Conservation (phyloP, 2,113 vertebrate species). For the Semnornis frantzii region DNA sequence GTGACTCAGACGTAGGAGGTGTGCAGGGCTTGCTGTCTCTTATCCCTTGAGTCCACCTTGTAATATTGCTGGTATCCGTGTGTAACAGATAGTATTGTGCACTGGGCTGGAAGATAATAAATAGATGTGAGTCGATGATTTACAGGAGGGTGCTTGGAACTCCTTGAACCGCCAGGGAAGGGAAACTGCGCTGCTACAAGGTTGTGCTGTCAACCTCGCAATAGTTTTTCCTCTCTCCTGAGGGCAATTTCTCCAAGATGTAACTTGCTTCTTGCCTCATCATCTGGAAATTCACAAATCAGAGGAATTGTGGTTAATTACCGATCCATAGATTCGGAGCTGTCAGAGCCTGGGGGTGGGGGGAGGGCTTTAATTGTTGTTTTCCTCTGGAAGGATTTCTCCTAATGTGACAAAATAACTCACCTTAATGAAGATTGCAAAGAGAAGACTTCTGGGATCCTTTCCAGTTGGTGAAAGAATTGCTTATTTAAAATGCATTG, state of each 20-base stretch:
- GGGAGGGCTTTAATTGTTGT: conserved; percentile 56
- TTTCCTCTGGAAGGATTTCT: conserved; percentile 59
- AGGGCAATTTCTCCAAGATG: conserved; percentile 71
- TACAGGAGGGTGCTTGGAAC: conserved; percentile 78
- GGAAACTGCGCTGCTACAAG: conserved; percentile 55
- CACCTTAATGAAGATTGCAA: conserved; percentile 67
- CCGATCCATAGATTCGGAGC: conserved; percentile 64
- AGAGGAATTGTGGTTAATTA: conserved; percentile 75
- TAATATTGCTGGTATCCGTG: conserved; percentile 77
- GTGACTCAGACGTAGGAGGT: conserved; percentile 64
- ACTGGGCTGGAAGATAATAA: conserved; percentile 80
- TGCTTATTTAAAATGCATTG: conserved; percentile 55
- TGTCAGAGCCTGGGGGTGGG: conserved; percentile 15
- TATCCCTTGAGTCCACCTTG: conserved; percentile 70
- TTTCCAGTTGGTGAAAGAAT: conserved; percentile 62
- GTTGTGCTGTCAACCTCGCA: conserved; percentile 72
- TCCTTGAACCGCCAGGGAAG: conserved; percentile 74
- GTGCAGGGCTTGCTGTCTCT: conserved; percentile 60
- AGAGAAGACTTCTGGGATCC: conserved; percentile 45
- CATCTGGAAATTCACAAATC: conserved; percentile 75
- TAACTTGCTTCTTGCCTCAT: conserved; percentile 68
- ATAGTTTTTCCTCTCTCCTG: conserved; percentile 67
- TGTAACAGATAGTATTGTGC: conserved; percentile 81
- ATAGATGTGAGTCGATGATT: conserved; percentile 80
- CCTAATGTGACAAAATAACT: conserved; percentile 66